Evolutionary conservation across 2,113 vertebrate genomes (phyloP).

Genomic region (Thamnophis sirtalis): DNA sequence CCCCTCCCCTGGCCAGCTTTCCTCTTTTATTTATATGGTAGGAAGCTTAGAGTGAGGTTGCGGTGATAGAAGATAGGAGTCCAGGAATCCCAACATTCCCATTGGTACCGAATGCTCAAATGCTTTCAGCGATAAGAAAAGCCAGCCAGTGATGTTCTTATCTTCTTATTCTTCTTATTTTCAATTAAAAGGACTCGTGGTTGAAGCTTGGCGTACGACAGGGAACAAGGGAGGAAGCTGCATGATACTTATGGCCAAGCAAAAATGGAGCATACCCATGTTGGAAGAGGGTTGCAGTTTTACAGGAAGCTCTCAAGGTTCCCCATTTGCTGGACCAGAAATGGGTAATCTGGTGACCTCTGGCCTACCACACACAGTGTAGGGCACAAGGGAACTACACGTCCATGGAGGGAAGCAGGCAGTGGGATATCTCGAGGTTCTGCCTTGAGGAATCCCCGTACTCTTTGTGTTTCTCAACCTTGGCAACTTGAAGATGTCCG

Average conservation of each 20-base stretch:
- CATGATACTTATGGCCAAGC: not conserved
- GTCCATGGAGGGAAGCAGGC: not conserved
- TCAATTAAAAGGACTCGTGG: not conserved
- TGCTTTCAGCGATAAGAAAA: not conserved
- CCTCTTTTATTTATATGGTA: not conserved
- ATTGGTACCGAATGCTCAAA: not conserved
- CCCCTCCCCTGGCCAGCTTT: not conserved
- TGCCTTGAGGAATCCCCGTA: too few relatives aligned
- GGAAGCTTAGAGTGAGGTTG: not conserved
- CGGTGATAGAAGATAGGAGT: conserved; percentile 15
- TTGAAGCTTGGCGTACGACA: not conserved
- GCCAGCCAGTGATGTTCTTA: not conserved
- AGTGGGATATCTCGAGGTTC: not conserved
- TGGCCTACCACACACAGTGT: too few relatives aligned
- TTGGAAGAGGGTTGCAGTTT: not conserved
- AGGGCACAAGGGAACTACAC: too few relatives aligned
- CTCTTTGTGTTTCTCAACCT: too few relatives aligned
- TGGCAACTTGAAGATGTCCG: too few relatives aligned
- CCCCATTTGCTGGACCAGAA: not conserved
- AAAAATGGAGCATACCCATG: not conserved
- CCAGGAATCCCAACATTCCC: not conserved
- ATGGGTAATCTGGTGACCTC: not conserved
- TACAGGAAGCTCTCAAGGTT: not conserved
- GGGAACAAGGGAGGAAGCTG: not conserved
- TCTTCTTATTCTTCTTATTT: not conserved